Base-by-base conservation (phyloP, 1,140 invertebrate species). In the Danaus plexippus region DNA sequence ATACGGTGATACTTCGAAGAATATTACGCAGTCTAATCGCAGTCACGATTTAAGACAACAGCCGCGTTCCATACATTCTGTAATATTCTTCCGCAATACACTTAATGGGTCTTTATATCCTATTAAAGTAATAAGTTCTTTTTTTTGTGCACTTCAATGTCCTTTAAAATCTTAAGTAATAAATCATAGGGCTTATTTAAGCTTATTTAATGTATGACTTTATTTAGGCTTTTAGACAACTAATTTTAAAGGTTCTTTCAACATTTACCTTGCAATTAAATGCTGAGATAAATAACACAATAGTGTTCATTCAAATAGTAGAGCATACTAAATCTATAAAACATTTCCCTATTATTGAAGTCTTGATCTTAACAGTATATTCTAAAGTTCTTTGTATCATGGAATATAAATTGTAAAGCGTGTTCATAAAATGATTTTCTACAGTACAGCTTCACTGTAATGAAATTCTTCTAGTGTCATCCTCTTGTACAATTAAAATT, bases 391-490 rank as follows among this genome's bases (percentile, higher is more conserved):
- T 62, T 70, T 58, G 67, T 48, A 22, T 48, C 13, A 48, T 48
- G 9, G 32, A 48, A 48, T 48, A 15, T 48, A 9, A 13, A 22
- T 9, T 13, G 13, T 48, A 48, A 48, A 48, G 47, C 13, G 10
- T 22, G 47, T 32, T 4, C 22, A 32, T 32, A 32, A 32, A 32
- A 32, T 32, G 5, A 32, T 32, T 32, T 32, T 32, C 22, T 32
- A 32, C 18, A 2, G 18, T 64, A 64, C 32, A 77, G 77, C 78
- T 76, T 80, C 73, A 71, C 75, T 71, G 79, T 84, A 84, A 86
- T 86, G 78, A 84, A 86, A 86, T 86, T 86, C 79, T 79, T 83
- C 71, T 80, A 79, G 80, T 77, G 83, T 78, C 71, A 59, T 66
- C 60, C 64, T 63, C 68, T 69, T 61, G 57, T 63, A 60, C 63